phyloP scores from a whole-genome alignment of 2,888 invertebrate genomes.

The Chrysina gloriosa region DNA sequence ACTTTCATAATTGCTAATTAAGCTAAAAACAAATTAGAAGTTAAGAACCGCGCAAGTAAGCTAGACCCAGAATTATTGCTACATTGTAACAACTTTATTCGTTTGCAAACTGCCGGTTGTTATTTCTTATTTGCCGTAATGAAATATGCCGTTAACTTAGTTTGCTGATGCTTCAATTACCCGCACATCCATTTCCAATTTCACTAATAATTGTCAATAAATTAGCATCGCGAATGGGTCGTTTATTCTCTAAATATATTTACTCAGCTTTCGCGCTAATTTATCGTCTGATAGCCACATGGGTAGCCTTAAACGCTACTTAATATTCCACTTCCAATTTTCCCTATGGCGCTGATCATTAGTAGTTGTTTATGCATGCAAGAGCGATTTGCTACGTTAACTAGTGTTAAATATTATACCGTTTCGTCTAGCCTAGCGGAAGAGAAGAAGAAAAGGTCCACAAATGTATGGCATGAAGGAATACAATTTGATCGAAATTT shows the following conservation, averaged over 20 bases:
- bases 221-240: neutral
- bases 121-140: slow-evolving; percentile 2
- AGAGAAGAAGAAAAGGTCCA: no score
- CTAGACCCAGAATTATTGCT: neutral
- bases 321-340: neutral
- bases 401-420: neutral
- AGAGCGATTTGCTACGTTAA: neutral
- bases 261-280: neutral
- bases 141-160: slow-evolving; percentile 1
- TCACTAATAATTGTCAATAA: slow-evolving; percentile 13
- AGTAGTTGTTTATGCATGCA: neutral
- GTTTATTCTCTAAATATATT: neutral
- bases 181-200: neutral
- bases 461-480: no score
- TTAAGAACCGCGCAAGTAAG: neutral
- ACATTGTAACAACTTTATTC: neutral
- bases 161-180: slow-evolving; percentile 1
- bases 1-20: neutral
- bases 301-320: slow-evolving; percentile 1
- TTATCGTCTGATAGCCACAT: slow-evolving; percentile 1
- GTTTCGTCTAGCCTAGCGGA: no score
- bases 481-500: no score
- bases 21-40: neutral
- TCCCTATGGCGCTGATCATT: neutral
- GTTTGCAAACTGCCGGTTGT: no score